phyloP scores from a whole-genome alignment of 2,113 vertebrate genomes.

The Cyanocitta stelleri region DNA sequence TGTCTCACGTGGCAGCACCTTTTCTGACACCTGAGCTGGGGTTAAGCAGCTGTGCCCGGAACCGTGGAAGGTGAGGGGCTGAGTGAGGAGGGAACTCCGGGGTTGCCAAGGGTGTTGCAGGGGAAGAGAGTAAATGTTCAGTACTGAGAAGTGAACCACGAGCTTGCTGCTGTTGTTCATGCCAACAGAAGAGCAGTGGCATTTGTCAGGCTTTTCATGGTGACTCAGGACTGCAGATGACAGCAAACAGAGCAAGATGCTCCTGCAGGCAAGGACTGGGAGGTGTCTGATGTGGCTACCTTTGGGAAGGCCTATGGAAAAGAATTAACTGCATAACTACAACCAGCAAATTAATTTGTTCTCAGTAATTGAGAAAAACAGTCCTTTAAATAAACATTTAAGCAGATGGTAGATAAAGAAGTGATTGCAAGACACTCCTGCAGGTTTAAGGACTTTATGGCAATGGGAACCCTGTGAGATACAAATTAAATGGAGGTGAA shows the following conservation, averaged over 20 bases:
- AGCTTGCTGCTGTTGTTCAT: neutral
- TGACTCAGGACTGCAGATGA: neutral
- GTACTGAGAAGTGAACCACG: neutral
- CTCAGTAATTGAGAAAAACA: neutral
- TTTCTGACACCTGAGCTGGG: fast-evolving
- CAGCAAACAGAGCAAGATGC: neutral
- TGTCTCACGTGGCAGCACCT: fast-evolving
- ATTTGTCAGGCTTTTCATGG: neutral
- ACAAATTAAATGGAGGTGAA: neutral
- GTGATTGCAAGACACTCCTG: neutral
- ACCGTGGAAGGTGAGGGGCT: fast-evolving
- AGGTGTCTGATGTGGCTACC: neutral
- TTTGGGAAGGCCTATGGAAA: neutral
- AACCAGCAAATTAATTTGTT: neutral
- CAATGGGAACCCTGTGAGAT: neutral
- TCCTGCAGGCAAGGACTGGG: neutral
- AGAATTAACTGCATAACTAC: neutral
- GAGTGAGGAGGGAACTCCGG: neutral
- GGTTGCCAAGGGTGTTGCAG: neutral
- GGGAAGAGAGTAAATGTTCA: neutral
- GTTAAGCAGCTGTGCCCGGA: neutral
- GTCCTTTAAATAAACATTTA: neutral
- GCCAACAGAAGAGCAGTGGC: neutral
- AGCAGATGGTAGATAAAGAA: neutral
- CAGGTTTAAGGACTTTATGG: neutral